Base-by-base conservation (phyloP, 1,140 invertebrate genomes). In the Aphelinus atriplicis region DNA sequence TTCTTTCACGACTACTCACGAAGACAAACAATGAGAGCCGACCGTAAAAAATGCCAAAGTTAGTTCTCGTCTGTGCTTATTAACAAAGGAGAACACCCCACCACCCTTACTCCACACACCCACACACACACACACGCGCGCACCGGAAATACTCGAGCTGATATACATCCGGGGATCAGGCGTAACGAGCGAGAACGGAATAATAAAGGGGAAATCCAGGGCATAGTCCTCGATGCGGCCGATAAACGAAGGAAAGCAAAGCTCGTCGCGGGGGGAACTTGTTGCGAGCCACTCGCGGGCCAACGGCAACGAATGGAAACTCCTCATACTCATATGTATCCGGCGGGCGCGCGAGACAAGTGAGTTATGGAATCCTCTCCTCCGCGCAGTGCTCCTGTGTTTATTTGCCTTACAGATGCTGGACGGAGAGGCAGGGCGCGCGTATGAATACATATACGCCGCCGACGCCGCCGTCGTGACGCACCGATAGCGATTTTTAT, bases 301-400 rank as follows among this genome's bases (percentile, higher is more conserved):
- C 2, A 1, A 1, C 43, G 1, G n/a, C 7, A 3, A 48, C 10
- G 50, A 57, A 68, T 58, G 55, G 55, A 68, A 68, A 57, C 67
- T 69, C 57, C 43, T 69, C 46, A 48, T 51, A 26, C 26, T 26
- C 26, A 26, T 46, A 1, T 48, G 45, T 50, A 48, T 63, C 62
- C 46, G 10, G 3, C 2, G 47, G 2, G 7, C 62, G 7, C 48
- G 50, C 1, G 51, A 56, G 58, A 60, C 60, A 63, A 61, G 48
- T 63, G 60, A 62, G 60, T 71, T 63, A 63, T 62, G 69, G 48
- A 53, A 62, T 62, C 56, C 26, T 26, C 26, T 26, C 60, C 69
- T 71, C 43, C 1, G 55, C 50, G 42, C 26, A 1, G 7, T 26
- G 2, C 45, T 55, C 62, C 57, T 10, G 43, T 9, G 61, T 62